Percentiles rank a stretch among this genome's conserved stretches.
These are phyloP conservation scores for Adelognathus sp. DNA, from an alignment of 2,888 invertebrate genomes.

Conservation along the genomic window DNA sequence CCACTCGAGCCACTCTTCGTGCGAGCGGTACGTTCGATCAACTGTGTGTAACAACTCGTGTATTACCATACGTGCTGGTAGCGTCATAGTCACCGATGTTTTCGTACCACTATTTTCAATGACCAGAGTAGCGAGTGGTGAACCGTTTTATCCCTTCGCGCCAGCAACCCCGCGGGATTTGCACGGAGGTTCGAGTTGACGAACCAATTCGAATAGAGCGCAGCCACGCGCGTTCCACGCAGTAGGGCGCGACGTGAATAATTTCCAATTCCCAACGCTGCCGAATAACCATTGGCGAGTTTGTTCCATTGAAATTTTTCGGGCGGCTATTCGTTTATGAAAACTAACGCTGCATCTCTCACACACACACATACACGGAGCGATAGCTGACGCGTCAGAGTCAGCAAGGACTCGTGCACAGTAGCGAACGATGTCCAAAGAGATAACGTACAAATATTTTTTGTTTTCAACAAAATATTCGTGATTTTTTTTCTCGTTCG, in stretches of 20 bases:
- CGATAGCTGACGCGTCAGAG: background rate
- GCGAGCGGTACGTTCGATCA: conserved; percentile 3
- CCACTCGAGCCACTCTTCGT: conserved; percentile 8
- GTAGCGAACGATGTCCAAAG: background rate
- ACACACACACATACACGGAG: background rate
- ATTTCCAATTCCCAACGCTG: conserved; percentile 28
- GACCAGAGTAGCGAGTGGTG: background rate
- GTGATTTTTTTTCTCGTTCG: conserved; percentile 1
- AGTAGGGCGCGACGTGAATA: conserved; percentile 26
- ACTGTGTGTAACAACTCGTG: conserved; percentile 16
- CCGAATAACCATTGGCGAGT: background rate
- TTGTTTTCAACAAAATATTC: no score
- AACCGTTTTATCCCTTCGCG: background rate
- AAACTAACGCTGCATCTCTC: background rate
- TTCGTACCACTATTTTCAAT: background rate
- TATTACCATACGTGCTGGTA: background rate
- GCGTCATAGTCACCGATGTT: background rate
- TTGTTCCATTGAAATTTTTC: background rate
- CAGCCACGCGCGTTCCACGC: background rate
- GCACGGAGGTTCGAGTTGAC: conserved; percentile 43
- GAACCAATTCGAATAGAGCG: conserved; percentile 46
- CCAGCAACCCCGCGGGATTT: conserved; percentile 33
- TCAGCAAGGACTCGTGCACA: background rate
- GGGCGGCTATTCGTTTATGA: background rate
- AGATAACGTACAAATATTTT: background rate